Evolutionary conservation across 2,113 vertebrate species (phyloP).

Genomic region (Sphyrna mokarran): DNA sequence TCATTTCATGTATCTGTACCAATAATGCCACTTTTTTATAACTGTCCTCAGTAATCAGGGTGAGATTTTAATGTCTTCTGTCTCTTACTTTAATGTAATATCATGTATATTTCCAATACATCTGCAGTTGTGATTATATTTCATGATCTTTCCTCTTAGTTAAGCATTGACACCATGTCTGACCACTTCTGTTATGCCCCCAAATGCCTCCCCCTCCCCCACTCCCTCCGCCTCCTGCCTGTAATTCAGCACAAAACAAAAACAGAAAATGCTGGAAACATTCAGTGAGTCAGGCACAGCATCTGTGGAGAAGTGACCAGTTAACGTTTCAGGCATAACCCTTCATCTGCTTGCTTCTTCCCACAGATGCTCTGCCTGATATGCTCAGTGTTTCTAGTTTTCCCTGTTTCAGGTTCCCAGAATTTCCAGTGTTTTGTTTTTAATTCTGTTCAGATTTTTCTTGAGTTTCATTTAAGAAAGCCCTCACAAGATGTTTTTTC

Average conservation of each 20-base stretch:
- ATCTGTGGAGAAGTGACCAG: conserved; percentile 33
- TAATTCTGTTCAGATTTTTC: background rate
- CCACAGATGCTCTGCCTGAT: conserved; percentile 28
- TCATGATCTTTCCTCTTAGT: conserved; percentile 19
- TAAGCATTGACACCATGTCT: background rate
- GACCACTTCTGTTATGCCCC: conserved; percentile 23
- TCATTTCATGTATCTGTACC: background rate
- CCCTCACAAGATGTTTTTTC: background rate
- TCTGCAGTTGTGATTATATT: background rate
- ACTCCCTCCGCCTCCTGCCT: background rate
- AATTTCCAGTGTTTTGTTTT: background rate
- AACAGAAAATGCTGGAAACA: background rate
- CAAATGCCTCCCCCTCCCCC: no score
- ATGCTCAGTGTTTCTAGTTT: background rate
- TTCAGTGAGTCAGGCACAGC: background rate
- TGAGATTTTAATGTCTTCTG: background rate
- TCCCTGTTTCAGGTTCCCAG: background rate
- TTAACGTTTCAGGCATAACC: conserved; percentile 26
- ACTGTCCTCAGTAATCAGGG: background rate
- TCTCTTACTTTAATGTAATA: background rate
- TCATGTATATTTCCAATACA: background rate
- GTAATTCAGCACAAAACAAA: conserved; percentile 22
- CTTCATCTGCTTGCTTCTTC: conserved; percentile 16
- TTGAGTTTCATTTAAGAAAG: background rate
- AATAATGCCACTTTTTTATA: background rate